These are phyloP conservation scores for Anthopleura sola DNA, from an alignment of 64 coral and sea anemone species.

Conservation along the genomic window DNA sequence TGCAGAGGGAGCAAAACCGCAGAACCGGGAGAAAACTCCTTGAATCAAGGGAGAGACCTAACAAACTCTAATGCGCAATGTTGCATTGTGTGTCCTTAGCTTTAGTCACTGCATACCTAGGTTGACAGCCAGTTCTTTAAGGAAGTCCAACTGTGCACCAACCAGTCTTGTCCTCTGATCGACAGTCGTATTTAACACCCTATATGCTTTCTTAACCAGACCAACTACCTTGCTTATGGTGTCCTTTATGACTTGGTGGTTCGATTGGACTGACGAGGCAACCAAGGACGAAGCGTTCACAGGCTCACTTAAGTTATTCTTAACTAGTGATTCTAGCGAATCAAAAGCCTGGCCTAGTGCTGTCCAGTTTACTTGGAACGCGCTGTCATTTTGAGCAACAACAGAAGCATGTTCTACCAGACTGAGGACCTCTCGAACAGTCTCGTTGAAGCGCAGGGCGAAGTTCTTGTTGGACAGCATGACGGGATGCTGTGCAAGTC, in stretches of 20 bases:
- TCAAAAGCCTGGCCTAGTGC: not conserved
- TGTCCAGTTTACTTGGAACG: not conserved
- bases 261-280: not conserved
- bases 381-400: not conserved
- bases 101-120: not conserved
- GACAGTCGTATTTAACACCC: not conserved
- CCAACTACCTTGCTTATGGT: not conserved
- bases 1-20: too few relatives aligned
- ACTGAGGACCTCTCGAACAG: not conserved
- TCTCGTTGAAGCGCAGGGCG: not conserved
- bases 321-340: not conserved
- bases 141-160: not conserved
- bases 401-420: not conserved
- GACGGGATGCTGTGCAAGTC: conserved; percentile 14
- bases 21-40: too few relatives aligned
- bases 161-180: not conserved
- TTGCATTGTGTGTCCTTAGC: too few relatives aligned
- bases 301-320: not conserved
- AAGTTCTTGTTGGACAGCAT: conserved; percentile 29
- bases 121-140: not conserved
- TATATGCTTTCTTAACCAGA: not conserved
- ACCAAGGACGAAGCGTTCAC: not conserved
- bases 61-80: too few relatives aligned
- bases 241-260: not conserved
- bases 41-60: too few relatives aligned